These are phyloP conservation scores for Gambelia wislizenii DNA, from an alignment of 2,797 vertebrate species.

Conservation along the genomic window DNA sequence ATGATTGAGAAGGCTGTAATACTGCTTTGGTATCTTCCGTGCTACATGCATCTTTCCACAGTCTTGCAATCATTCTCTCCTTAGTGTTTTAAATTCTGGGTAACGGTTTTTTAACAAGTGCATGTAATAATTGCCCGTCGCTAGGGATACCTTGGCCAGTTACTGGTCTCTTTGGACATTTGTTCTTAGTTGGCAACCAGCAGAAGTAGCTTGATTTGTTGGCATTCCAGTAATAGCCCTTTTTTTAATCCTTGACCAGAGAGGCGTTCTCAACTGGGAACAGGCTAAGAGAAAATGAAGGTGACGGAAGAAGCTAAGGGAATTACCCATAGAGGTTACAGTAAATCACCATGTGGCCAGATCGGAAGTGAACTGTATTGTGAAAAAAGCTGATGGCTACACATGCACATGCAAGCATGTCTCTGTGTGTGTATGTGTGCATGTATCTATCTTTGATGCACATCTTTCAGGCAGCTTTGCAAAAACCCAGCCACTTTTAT, in stretches of 20 bases:
- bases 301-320: neutral
- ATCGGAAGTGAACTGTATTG: slow-evolving; percentile 27
- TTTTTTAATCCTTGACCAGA: neutral
- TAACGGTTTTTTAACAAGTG: neutral
- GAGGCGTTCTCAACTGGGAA: slow-evolving; percentile 6
- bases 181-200: slow-evolving; percentile 1
- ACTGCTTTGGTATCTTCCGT: no score
- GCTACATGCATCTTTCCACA: no score
- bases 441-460: neutral
- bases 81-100: neutral
- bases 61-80: no score
- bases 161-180: slow-evolving; percentile 10
- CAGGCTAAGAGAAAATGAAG: neutral
- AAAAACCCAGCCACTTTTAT: neutral
- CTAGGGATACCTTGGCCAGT: slow-evolving; percentile 4
- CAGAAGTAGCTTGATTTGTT: neutral
- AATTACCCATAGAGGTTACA: slow-evolving; percentile 3
- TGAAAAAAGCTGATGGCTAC: neutral
- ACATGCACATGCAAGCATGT: no score
- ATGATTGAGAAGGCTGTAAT: no score
- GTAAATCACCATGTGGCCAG: slow-evolving; percentile 8
- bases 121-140: slow-evolving; percentile 12
- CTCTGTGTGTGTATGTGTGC: neutral
- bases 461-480: neutral
- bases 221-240: neutral